Evolutionary conservation across 2,113 vertebrate species (phyloP).

Genomic region (Lathamus discolor): DNA sequence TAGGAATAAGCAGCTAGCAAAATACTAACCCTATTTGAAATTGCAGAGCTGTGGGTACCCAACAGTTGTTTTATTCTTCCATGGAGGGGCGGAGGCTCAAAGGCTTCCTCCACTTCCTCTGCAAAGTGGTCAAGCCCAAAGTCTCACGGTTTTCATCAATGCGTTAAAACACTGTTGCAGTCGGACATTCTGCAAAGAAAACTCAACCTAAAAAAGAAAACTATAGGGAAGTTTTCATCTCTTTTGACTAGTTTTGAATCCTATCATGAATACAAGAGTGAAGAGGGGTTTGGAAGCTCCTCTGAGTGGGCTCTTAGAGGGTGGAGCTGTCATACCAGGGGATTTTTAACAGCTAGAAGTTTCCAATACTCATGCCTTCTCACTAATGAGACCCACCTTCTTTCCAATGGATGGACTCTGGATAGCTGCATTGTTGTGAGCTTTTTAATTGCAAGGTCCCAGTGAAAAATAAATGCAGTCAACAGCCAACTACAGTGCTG

Average conservation of each 20-base stretch:
- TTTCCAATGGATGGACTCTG: accelerated
- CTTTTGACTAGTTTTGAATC: neutral
- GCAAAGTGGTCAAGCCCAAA: neutral
- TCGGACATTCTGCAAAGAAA: neutral
- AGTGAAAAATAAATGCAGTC: neutral
- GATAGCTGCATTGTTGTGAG: neutral
- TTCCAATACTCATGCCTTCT: neutral
- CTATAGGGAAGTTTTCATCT: neutral
- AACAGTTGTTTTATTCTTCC: neutral
- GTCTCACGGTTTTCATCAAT: neutral
- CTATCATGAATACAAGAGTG: neutral
- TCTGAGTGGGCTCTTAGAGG: neutral
- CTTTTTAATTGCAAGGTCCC: neutral
- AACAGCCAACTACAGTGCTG: neutral
- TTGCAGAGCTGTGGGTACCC: neutral
- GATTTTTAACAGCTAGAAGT: neutral
- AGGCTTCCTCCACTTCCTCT: neutral
- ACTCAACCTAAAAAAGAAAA: neutral
- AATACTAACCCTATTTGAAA: slow-evolving; percentile 35
- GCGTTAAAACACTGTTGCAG: neutral
- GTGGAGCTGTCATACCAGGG: neutral
- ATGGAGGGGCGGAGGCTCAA: neutral
- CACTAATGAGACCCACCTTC: neutral
- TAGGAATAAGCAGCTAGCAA: slow-evolving; percentile 1
- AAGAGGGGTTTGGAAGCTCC: neutral